Base-by-base conservation (phyloP, 2,113 vertebrate genomes). In the Albula glossodonta region DNA sequence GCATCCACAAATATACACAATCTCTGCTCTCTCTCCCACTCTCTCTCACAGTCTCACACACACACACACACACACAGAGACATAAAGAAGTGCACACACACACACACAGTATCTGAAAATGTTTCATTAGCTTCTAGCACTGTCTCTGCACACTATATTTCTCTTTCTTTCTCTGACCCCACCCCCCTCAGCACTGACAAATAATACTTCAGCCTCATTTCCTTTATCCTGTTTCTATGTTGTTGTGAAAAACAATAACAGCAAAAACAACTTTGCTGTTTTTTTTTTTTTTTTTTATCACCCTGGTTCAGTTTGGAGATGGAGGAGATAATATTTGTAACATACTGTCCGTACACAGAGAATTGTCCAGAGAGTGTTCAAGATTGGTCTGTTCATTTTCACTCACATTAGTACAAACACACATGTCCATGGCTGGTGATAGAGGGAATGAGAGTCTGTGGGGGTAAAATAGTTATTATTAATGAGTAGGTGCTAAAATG, bases 401-500 rank as follows among this genome's bases (percentile, higher is more conserved):
- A 84, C 15, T 78, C 83, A 60, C 87, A 79, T 82, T 82, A 87
- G 89, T 87, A 11, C 77, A 86, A 86, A 85, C 83, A 82, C 86
- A 87, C 78, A 88, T 86, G 91, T 66, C 85, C 87, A 88, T 88
- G 84, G 87, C 88, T 86, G 83, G 74, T 1, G 83, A 90, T 80
- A 84, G 78, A 56, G 79, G 60, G 78, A 86, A 88, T 88, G 82
- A 31, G 31, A 80, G 87, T 60, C 78, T 82, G 66, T 9, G 10
- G 15, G 78, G 82, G 87, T 90, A 90, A 90, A 87, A 80, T 52
- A 11, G 83, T 82, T 91, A 88, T 96, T 95, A 95, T 95, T 95
- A 94, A 96, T 94, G 95, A 94, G 90, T 90, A 77, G 89, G 90
- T 91, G 89, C 91, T 94, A 95, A 95, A 96, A 95, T 92, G 92